Evolutionary conservation across 2,113 vertebrate genomes (phyloP).

Genomic region (Halichoerus grypus): DNA sequence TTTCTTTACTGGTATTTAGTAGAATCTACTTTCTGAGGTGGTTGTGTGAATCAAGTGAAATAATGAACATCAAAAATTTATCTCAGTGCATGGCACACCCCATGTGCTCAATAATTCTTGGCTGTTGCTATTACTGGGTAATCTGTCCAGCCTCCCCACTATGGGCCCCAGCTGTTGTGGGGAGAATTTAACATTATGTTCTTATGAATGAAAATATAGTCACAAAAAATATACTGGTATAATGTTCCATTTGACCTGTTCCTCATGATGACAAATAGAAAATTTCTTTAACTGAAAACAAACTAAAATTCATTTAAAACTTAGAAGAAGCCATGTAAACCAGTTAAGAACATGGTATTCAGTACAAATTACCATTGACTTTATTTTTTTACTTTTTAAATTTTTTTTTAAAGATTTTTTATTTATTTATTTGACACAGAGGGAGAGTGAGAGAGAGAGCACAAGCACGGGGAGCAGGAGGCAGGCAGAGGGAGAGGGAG

Average conservation of each 20-base stretch:
- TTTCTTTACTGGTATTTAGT: constrained; percentile 34
- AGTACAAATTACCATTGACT: constrained; percentile 37
- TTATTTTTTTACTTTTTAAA: neutral
- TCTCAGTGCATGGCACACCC: neutral
- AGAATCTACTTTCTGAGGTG: neutral
- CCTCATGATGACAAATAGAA: neutral
- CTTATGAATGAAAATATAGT: constrained; percentile 45
- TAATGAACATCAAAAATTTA: constrained; percentile 36
- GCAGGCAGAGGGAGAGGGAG: no score
- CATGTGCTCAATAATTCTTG: constrained; percentile 2
- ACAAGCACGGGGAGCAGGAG: no score
- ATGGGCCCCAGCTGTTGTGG: neutral
- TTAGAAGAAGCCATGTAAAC: constrained; percentile 3
- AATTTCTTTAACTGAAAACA: constrained; percentile 38
- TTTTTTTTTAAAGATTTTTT: no score
- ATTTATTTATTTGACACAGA: no score
- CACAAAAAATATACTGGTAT: neutral
- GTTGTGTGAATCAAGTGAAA: constrained; percentile 19
- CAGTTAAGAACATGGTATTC: neutral
- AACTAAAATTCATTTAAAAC: constrained; percentile 5
- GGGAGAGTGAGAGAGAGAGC: no score
- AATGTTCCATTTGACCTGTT: neutral
- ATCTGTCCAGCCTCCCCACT: neutral
- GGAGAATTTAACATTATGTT: constrained; percentile 34
- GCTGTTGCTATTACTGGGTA: neutral